Evolutionary conservation across 2,113 vertebrate species (phyloP).

Genomic region (Poecile atricapillus): DNA sequence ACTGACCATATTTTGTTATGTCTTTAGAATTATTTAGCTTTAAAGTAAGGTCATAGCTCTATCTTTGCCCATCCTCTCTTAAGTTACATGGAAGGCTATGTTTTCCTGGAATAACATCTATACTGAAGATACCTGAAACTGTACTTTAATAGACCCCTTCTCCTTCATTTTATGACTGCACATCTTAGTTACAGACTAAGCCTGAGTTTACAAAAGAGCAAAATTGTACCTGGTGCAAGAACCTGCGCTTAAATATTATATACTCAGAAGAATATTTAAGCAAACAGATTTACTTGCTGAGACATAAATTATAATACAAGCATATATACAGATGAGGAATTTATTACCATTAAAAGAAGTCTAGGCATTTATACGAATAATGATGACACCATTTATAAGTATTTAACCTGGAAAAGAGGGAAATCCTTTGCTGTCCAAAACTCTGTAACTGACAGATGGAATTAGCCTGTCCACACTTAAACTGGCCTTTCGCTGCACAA

Average conservation of each 20-base stretch:
- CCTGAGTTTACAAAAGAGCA: neutral
- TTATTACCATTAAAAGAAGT: neutral
- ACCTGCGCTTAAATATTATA: neutral
- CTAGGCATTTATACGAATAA: neutral
- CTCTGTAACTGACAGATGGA: neutral
- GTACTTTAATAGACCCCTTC: neutral
- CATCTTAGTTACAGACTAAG: neutral
- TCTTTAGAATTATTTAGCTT: neutral
- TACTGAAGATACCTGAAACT: neutral
- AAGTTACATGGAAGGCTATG: neutral
- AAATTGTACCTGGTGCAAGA: neutral
- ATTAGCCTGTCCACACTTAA: neutral
- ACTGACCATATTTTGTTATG: neutral
- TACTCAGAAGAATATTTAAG: neutral
- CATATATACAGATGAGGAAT: neutral
- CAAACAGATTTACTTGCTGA: neutral
- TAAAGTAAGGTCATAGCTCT: neutral
- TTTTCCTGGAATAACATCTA: neutral
- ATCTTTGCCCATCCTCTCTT: neutral
- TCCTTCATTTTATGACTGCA: neutral
- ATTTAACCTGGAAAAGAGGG: neutral
- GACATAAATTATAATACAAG: neutral
- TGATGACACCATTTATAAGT: neutral
- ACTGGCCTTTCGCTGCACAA: neutral
- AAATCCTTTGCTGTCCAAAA: neutral